Conservation (phyloP, 2,797 vertebrate genomes). For the Diplodus sargus region DNA sequence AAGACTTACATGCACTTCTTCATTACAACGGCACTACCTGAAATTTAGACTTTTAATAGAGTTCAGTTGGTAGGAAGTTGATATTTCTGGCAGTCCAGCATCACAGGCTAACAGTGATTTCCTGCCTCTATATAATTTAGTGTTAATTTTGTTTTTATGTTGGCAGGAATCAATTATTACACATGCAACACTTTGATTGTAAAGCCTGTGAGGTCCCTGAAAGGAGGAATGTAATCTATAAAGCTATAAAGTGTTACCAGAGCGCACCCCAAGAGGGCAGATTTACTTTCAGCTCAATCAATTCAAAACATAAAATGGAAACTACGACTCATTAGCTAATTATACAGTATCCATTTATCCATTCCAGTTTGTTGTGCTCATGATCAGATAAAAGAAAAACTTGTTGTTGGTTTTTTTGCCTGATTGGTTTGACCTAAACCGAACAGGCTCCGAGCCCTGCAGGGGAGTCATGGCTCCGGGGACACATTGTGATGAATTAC, state of each 20-base stretch:
- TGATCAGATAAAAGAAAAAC: conserved; percentile 26
- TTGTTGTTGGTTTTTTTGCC: conserved; percentile 8
- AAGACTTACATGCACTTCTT: not conserved
- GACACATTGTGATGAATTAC: conserved; percentile 29
- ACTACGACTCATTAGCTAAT: conserved; percentile 60
- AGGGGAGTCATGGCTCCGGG: conserved; percentile 20
- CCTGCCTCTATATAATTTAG: conserved; percentile 7
- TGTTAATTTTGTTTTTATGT: conserved; percentile 46
- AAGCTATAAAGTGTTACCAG: conserved; percentile 58
- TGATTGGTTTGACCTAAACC: conserved; percentile 24
- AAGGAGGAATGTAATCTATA: conserved; percentile 45
- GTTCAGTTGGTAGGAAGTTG: too few relatives aligned
- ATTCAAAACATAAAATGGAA: conserved; percentile 60
- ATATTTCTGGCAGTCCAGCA: too few relatives aligned
- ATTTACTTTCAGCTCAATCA: conserved; percentile 57
- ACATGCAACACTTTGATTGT: conserved; percentile 44
- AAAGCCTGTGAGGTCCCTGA: conserved; percentile 44
- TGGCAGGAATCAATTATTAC: conserved; percentile 50
- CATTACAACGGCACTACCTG: too few relatives aligned
- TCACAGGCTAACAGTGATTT: conserved; percentile 8
- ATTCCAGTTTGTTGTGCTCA: conserved; percentile 30
- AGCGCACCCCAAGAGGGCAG: conserved; percentile 17
- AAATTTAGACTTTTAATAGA: too few relatives aligned
- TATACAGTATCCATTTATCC: conserved; percentile 43
- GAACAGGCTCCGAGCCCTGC: not conserved